These are phyloP conservation scores for Calephelis nemesis DNA, from an alignment of 1,140 invertebrate genomes.

Conservation along the genomic window DNA sequence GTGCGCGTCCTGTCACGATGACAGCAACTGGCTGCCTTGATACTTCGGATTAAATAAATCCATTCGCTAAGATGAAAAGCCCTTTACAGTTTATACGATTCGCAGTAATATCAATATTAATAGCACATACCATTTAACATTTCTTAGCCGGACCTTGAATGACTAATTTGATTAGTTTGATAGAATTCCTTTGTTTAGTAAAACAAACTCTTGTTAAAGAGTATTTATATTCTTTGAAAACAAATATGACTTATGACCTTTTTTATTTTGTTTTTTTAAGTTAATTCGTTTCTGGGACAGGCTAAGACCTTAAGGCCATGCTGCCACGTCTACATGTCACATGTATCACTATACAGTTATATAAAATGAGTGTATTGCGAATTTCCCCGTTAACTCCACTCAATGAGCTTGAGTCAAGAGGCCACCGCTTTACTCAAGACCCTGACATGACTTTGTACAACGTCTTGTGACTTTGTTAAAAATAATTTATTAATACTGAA, in stretches of 20 bases:
- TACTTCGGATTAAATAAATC: slow-evolving; percentile 67
- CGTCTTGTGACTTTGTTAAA: too few species aligned
- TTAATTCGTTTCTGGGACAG: neutral
- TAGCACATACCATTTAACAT: slow-evolving; percentile 23
- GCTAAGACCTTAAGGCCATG: too few species aligned
- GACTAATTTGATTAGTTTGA: neutral
- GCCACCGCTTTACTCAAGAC: too few species aligned
- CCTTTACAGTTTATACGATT: slow-evolving; percentile 53
- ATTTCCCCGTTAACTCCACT: too few species aligned
- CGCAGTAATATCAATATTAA: slow-evolving; percentile 49
- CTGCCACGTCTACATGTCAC: too few species aligned
- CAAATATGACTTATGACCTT: neutral
- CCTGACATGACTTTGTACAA: too few species aligned
- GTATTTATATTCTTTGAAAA: too few species aligned
- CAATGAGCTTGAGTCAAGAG: too few species aligned
- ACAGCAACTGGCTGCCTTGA: slow-evolving; percentile 37
- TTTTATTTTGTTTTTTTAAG: neutral
- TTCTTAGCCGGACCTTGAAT: slow-evolving; percentile 4
- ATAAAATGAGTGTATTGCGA: too few species aligned
- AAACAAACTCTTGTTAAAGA: too few species aligned
- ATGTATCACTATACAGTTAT: too few species aligned
- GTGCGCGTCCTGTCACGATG: slow-evolving; percentile 46
- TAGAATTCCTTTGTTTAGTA: slow-evolving; percentile 11
- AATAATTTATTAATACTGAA: too few species aligned
- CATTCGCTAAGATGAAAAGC: slow-evolving; percentile 67